A percentile compares a stretch with the other conserved stretches of the same genome.
These are phyloP conservation scores for Pediacus dermestoides DNA, from an alignment of 2,888 invertebrate genomes.

Conservation along the genomic window DNA sequence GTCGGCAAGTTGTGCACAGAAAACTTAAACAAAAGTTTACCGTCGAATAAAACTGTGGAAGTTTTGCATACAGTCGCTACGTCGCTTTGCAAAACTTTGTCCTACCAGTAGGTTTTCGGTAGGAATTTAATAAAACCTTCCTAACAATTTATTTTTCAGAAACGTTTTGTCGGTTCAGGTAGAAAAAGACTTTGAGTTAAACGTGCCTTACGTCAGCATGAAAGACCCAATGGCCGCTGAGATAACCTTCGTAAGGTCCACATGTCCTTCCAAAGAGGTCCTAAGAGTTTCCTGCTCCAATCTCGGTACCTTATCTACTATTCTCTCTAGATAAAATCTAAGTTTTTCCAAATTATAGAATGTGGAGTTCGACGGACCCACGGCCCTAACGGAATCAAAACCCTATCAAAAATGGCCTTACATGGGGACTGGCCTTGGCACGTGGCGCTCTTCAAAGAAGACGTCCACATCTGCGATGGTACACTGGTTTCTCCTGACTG, in stretches of 20 bases:
- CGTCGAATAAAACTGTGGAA: conserved; percentile 44
- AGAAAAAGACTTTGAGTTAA: conserved; percentile 57
- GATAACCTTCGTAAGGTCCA: conserved; percentile 74
- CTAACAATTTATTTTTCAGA: conserved; percentile 49
- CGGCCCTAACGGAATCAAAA: conserved; percentile 30
- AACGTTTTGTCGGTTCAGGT: conserved; percentile 67
- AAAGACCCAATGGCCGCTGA: conserved; percentile 77
- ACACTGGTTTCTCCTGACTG: conserved; percentile 77
- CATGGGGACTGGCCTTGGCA: conserved; percentile 95
- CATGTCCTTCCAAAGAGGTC: conserved; percentile 73
- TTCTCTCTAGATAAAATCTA: neutral
- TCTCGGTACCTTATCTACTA: conserved; percentile 56
- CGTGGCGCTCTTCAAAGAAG: conserved; percentile 75
- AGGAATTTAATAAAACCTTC: neutral
- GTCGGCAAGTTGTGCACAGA: conserved; percentile 79
- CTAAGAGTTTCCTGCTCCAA: conserved; percentile 76
- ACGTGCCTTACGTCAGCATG: conserved; percentile 72
- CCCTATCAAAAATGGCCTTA: conserved; percentile 66
- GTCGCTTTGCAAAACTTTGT: conserved; percentile 73
- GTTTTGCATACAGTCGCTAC: conserved; percentile 66
- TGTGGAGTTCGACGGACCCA: conserved; percentile 47
- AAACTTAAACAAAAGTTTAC: conserved; percentile 63
- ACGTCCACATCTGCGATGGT: conserved; percentile 85
- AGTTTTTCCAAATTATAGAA: too few species aligned
- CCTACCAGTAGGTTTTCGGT: conserved; percentile 66